A percentile compares a stretch with the other conserved stretches of the same genome.
phyloP scores from a whole-genome alignment of 2,888 invertebrate species.

The Hylaea fasciaria region DNA sequence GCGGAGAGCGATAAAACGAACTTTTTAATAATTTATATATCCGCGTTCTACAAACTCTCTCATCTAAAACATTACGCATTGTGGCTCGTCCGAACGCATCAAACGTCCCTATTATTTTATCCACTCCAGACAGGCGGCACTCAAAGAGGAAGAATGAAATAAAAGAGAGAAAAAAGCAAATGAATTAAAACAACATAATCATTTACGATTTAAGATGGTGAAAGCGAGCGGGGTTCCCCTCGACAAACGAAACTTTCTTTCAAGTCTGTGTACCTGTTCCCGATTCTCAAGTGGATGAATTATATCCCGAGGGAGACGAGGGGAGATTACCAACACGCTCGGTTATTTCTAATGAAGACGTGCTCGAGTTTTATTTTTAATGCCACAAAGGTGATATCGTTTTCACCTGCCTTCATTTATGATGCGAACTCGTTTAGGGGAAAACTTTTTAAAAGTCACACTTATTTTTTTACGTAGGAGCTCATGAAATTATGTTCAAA shows the following conservation, averaged over 20 bases:
- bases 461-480: conserved; percentile 8
- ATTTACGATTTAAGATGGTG: conserved; percentile 79
- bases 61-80: conserved; percentile 50
- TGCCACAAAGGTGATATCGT: conserved; percentile 67
- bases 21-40: conserved; percentile 62
- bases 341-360: conserved; percentile 78
- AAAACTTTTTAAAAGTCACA: conserved; percentile 18
- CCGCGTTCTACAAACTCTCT: conserved; percentile 52
- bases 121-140: conserved; percentile 81
- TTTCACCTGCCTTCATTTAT: conserved; percentile 65
- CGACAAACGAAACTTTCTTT: conserved; percentile 81
- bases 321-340: conserved; percentile 67
- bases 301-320: conserved; percentile 79
- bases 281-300: conserved; percentile 83
- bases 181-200: conserved; percentile 84
- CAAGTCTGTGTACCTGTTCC: conserved; percentile 81
- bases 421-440: conserved; percentile 9
- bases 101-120: conserved; percentile 61
- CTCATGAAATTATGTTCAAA: conserved; percentile 6
- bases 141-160: conserved; percentile 72
- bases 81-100: conserved; percentile 51
- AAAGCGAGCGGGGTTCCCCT: conserved; percentile 75
- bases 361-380: conserved; percentile 76
- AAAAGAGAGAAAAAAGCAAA: conserved; percentile 78
- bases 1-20: conserved; percentile 54